Evolutionary conservation across 2,113 vertebrate genomes (phyloP), one percentile per base, ranked within the genome.

Genomic region (Chamaea fasciata): DNA sequence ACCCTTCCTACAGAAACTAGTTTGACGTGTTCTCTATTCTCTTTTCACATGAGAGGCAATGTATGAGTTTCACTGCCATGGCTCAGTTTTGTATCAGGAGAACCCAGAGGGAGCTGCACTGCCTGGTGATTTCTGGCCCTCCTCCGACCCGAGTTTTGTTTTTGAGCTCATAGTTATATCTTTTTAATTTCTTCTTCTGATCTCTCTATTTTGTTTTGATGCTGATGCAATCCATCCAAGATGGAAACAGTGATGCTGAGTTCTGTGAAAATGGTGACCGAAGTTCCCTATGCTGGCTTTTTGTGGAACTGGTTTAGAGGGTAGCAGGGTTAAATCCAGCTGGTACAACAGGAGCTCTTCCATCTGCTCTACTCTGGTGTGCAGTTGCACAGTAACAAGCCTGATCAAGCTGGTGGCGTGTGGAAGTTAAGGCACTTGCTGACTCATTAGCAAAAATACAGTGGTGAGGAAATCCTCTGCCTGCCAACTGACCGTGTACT

Each of bases 401-500:
- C 83, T 71, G 41, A 37, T 28, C 2, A 39, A 39, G 83, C 49
- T 75, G 57, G 33, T 76, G 60, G n/a, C 0, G 0, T 41, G 41
- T 33, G 91, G 56, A 76, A 67, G 46, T 75, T 47, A 46, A 52
- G 89, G 70, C 53, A 79, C 53, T 90, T 64, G 53, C 89, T 92
- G 93, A 90, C 87, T 97, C 94, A 74, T 62, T 84, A 65, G 90
- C 75, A 83, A 87, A 59, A 83, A 59, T 79, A 35, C 75, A 85
- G 64, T 41, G 55, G 64, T 44, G 84, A 87, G 84, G 92, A 83
- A 96, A 77, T 74, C 39, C 82, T 70, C 44, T 49, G 84, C 55
- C 62, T 82, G 87, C 85, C 71, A 62, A 7, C 19, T 47, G 70
- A 13, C n/a, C 2, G 0, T 14, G 46, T 63, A 2, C 31, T 31